phyloP scores from a whole-genome alignment of 1,140 invertebrate species.

The Bombus superbus region DNA sequence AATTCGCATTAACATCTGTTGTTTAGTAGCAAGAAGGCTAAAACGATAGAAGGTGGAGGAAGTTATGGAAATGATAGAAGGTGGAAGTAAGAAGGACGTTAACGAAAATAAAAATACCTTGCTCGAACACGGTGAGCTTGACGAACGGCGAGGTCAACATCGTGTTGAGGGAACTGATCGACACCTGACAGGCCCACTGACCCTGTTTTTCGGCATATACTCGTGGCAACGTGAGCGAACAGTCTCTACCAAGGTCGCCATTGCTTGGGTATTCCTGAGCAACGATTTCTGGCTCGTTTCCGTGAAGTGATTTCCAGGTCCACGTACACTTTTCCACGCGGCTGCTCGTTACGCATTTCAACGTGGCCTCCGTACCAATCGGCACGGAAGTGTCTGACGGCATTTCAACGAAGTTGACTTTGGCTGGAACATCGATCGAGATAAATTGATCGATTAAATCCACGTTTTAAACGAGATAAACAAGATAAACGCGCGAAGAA shows the following conservation, averaged over 20 bases:
- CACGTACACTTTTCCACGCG: constrained; percentile 79
- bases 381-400: constrained; percentile 74
- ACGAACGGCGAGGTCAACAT: constrained; percentile 67
- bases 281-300: constrained; percentile 66
- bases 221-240: constrained; percentile 73
- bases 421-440: constrained; percentile 67
- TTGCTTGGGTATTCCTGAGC: constrained; percentile 76
- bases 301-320: constrained; percentile 73
- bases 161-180: constrained; percentile 70
- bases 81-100: no score
- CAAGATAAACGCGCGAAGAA: no score
- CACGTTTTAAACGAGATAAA: neutral
- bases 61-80: no score
- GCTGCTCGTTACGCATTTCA: constrained; percentile 77
- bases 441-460: neutral
- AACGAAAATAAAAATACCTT: constrained; percentile 69
- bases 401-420: constrained; percentile 75
- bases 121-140: constrained; percentile 76
- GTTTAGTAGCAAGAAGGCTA: no score
- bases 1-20: no score
- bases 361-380: constrained; percentile 69
- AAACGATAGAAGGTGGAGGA: no score
- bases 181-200: constrained; percentile 78
- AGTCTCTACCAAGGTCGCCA: constrained; percentile 77
- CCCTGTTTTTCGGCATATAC: constrained; percentile 76